These are phyloP conservation scores for Leucopternis melanops DNA, from an alignment of 2,113 vertebrate species.

Conservation along the genomic window DNA sequence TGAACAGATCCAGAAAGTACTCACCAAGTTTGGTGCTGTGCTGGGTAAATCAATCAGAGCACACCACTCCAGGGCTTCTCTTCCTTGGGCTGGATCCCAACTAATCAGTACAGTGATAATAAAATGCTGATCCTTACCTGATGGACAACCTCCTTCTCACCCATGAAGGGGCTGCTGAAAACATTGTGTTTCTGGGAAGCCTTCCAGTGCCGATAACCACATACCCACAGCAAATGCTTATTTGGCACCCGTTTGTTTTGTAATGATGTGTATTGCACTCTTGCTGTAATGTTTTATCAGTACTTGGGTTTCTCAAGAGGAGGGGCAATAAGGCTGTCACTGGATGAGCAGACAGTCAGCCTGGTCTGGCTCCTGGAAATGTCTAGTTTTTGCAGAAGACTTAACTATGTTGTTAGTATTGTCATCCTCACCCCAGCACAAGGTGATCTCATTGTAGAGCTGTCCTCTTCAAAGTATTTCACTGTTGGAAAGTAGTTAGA, in stretches of 20 bases:
- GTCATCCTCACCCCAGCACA: background rate
- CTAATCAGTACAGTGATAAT: background rate
- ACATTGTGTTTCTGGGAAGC: background rate
- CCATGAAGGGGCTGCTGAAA: background rate
- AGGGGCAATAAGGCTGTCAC: background rate
- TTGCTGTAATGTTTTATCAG: background rate
- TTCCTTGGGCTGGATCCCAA: conserved; percentile 21
- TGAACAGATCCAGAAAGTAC: background rate
- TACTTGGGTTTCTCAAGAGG: background rate
- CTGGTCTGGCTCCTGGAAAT: background rate
- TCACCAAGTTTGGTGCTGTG: background rate
- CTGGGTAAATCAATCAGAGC: conserved; percentile 3
- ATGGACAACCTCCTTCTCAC: background rate
- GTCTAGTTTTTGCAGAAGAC: background rate
- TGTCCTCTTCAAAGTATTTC: background rate
- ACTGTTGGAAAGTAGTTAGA: background rate
- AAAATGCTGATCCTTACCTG: background rate
- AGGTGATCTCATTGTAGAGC: background rate
- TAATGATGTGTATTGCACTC: background rate
- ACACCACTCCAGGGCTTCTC: background rate
- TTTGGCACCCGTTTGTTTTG: background rate
- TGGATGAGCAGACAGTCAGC: background rate
- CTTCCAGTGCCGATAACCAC: background rate
- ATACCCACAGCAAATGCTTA: background rate
- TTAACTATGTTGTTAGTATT: background rate